Base-by-base conservation (phyloP, 2,797 vertebrate species). In the Gastrophryne carolinensis region DNA sequence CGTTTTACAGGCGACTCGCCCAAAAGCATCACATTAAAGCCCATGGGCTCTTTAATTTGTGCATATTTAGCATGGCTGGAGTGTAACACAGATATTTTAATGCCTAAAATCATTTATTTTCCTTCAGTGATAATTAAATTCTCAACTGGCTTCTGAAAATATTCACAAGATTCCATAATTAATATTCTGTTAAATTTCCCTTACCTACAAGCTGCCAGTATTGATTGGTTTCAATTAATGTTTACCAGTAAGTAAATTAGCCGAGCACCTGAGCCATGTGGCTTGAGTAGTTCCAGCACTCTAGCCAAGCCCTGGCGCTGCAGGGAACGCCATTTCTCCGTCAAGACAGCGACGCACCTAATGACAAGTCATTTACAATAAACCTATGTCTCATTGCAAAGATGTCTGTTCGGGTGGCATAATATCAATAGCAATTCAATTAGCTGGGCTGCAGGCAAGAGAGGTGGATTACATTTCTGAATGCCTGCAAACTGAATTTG, bases 391-490 rank as follows among this genome's bases (percentile, higher is more conserved):
- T 93, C 88, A 83, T 79, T 86, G 86, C 87, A 86, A 89, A 89
- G 85, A 81, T 90, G 91, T 93, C 93, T 91, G 85, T 87, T 86
- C 83, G 85, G 86, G 85, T 91, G 90, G 94, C 94, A 93, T 84
- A 85, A 90, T 88, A 91, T 87, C 86, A 88, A 89, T 92, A 92
- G 90, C 88, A 89, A 94, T 93, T 95, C 92, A 94, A 94, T 97
- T 95, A 95, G 93, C 91, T 86, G 87, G 27, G 80, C 75, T 79
- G 79, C 79, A 82, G 82, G 85, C 84, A 84, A 19, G 9, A 72
- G 52, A 63, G 82, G 73, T 84, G 75, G 78, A 84, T 26, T 75
- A 79, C 77, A 41, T 64, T 39, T 54, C 84, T 82, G 81, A 81
- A 84, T 76, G 72, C 77, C 80, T 50, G 15, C 1, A 63, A 73